A percentile compares a stretch with the other conserved stretches of the same genome.
These are phyloP conservation scores for Drosophila buzzatii DNA, from an alignment of 2,888 invertebrate species.

Conservation along the genomic window DNA sequence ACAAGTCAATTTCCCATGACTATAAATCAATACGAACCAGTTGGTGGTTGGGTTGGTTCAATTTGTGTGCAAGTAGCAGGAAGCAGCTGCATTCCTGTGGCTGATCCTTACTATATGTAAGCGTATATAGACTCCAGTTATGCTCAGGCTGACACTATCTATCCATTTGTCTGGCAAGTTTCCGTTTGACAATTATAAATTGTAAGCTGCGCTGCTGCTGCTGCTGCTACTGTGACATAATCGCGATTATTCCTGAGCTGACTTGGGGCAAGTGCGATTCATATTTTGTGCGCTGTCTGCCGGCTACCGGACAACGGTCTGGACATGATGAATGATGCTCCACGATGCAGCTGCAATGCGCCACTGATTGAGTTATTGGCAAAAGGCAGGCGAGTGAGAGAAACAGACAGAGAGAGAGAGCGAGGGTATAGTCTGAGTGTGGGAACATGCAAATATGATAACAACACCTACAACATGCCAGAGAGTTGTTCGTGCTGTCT, in stretches of 20 bases:
- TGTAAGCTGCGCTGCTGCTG: constrained; percentile 67
- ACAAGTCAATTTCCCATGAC: constrained; percentile 74
- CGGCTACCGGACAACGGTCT: constrained; percentile 6
- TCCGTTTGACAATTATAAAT: constrained; percentile 77
- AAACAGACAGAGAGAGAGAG: constrained; percentile 2
- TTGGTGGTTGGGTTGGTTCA: constrained; percentile 43
- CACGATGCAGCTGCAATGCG: constrained; percentile 67
- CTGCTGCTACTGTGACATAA: constrained; percentile 71
- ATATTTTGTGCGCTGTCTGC: constrained; percentile 53
- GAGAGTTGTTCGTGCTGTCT: constrained; percentile 10
- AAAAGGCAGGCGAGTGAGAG: neutral
- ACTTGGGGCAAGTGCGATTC: constrained; percentile 46
- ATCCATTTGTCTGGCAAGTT: constrained; percentile 74
- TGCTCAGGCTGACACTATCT: constrained; percentile 32
- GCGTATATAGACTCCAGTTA: constrained; percentile 1
- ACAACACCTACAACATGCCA: constrained; percentile 71
- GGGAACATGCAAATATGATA: constrained; percentile 65
- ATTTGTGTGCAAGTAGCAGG: constrained; percentile 44
- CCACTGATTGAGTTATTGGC: constrained; percentile 75
- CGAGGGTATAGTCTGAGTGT: neutral
- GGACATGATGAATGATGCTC: constrained; percentile 67
- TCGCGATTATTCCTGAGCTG: constrained; percentile 68
- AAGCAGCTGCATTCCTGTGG: constrained; percentile 39
- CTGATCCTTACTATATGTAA: constrained; percentile 13
- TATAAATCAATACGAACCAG: constrained; percentile 66